Evolutionary conservation across 64 coral and sea anemone species (phyloP).

Genomic region (Dendrophyllia cribrosa): DNA sequence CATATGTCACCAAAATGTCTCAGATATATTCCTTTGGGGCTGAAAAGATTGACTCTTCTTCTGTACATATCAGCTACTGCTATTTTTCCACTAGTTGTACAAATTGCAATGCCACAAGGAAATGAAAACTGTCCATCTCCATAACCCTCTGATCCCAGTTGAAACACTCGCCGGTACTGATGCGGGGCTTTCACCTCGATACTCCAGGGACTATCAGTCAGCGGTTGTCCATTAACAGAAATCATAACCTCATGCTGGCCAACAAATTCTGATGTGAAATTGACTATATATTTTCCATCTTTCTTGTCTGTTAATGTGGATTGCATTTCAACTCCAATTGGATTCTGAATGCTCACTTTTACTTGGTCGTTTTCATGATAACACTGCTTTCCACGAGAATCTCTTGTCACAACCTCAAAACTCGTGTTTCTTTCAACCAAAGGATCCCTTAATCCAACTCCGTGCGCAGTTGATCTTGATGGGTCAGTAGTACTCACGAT

Average conservation of each 20-base stretch:
- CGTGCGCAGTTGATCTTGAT: not conserved
- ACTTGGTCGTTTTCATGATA: constrained; percentile 23
- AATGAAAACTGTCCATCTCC: not conserved
- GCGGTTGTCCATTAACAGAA: constrained; percentile 18
- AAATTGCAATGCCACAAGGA: constrained; percentile 2
- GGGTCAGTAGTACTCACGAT: not conserved
- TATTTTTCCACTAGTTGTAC: not conserved
- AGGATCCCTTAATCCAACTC: not conserved
- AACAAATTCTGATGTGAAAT: not conserved
- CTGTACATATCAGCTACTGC: not conserved
- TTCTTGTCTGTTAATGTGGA: not conserved
- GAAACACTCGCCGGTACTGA: not conserved
- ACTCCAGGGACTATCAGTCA: not conserved
- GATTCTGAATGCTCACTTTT: not conserved
- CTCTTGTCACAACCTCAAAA: constrained; percentile 22
- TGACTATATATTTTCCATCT: constrained; percentile 2
- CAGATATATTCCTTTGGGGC: not conserved
- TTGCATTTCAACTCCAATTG: not conserved
- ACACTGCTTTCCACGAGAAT: constrained; percentile 2
- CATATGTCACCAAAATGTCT: not conserved
- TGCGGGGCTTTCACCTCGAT: not conserved
- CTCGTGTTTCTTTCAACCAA: not conserved
- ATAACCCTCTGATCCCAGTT: not conserved
- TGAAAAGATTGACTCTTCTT: not conserved
- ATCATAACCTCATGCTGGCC: constrained; percentile 17